A percentile compares a stretch with the other conserved stretches of the same genome.
phyloP scores from a whole-genome alignment of 2,888 invertebrate species.

The Megaustenia siamemsis region DNA sequence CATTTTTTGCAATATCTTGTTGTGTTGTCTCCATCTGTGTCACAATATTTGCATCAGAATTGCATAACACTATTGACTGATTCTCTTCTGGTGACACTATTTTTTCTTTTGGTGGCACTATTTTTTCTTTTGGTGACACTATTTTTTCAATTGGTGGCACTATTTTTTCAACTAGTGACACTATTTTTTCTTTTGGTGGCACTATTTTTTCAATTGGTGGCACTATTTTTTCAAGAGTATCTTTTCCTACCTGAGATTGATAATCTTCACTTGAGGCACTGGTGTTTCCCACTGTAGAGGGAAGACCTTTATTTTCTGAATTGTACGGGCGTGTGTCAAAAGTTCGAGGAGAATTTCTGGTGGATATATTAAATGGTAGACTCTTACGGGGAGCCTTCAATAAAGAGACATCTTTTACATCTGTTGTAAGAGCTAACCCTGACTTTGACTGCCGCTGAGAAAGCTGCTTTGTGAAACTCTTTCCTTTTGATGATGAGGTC shows the following conservation, averaged over 20 bases:
- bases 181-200: no score
- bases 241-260: neutral
- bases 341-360: conserved; percentile 62
- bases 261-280: neutral
- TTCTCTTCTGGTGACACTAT: neutral
- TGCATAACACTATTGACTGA: no score
- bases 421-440: neutral
- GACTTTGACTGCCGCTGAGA: neutral
- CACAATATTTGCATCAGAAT: neutral
- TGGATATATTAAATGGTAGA: conserved; percentile 62
- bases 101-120: neutral
- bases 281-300: neutral
- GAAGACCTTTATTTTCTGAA: neutral
- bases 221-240: neutral
- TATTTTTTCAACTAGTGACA: no score
- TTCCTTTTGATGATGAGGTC: neutral
- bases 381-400: neutral
- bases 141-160: no score
- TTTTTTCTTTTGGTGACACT: neutral
- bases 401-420: neutral
- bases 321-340: conserved; percentile 63
- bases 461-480: neutral
- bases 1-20: neutral
- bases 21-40: neutral
- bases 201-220: no score